phyloP scores from a whole-genome alignment of 1,140 invertebrate species.

The Hycleus phaleratus region DNA sequence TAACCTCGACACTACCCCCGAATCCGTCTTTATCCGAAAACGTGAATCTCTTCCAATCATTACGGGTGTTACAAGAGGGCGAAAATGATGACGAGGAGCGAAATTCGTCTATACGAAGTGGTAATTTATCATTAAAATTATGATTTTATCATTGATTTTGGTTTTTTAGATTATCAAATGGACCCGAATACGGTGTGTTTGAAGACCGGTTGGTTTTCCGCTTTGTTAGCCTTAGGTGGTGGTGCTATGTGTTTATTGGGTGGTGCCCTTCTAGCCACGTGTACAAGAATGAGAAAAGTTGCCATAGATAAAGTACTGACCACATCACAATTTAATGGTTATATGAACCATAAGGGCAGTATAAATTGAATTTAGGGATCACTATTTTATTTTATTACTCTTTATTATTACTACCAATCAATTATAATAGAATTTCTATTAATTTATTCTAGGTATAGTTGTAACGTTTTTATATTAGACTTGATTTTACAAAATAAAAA shows the following conservation, averaged over 20 bases:
- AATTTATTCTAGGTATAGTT: no score
- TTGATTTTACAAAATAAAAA: no score
- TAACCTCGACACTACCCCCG: slow-evolving; percentile 1
- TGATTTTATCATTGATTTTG: not conserved
- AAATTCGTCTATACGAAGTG: slow-evolving; percentile 15
- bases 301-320: slow-evolving; percentile 46
- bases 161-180: slow-evolving; percentile 24
- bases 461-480: no score
- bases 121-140: slow-evolving; percentile 10
- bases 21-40: slow-evolving; percentile 64
- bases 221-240: slow-evolving; percentile 61
- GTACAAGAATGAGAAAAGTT: slow-evolving; percentile 55
- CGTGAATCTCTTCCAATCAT: slow-evolving; percentile 79
- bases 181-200: slow-evolving; percentile 62
- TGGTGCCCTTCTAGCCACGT: slow-evolving; percentile 61
- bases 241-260: slow-evolving; percentile 59
- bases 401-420: no score
- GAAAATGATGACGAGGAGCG: slow-evolving; percentile 54
- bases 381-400: no score
- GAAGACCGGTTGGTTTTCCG: slow-evolving; percentile 66
- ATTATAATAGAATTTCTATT: no score
- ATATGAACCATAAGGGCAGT: slow-evolving; percentile 63
- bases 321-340: slow-evolving; percentile 51
- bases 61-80: slow-evolving; percentile 79
- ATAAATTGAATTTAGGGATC: slow-evolving; percentile 49